Evolutionary conservation across 1,140 invertebrate species (phyloP).

Genomic region (Piezodorus guildinii): DNA sequence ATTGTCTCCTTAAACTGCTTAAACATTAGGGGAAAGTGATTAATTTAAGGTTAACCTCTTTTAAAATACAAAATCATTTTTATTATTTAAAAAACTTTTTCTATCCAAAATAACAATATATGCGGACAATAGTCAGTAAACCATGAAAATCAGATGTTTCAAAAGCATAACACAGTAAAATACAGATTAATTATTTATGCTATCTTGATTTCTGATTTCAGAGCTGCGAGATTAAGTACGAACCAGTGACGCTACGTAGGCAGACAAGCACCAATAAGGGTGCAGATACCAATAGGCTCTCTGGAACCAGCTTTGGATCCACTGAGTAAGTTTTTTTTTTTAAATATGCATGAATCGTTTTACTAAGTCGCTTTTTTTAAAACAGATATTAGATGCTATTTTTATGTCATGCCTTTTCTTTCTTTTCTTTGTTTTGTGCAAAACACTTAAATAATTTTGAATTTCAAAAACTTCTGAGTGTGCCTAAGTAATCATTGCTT

Average conservation of each 20-base stretch:
- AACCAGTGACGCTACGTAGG: slow-evolving; percentile 42
- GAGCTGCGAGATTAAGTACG: slow-evolving; percentile 47
- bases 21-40: no score
- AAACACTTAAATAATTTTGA: not conserved
- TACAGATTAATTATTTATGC: no score
- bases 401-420: not conserved
- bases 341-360: not conserved
- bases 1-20: no score
- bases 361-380: not conserved
- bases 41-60: no score
- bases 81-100: no score
- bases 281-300: slow-evolving; percentile 34
- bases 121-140: no score
- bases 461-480: not conserved
- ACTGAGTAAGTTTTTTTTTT: slow-evolving; percentile 31
- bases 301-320: slow-evolving; percentile 34
- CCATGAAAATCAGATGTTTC: no score
- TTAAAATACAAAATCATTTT: no score
- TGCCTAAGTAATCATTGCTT: no score
- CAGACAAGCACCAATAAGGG: slow-evolving; percentile 30
- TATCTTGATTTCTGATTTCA: slow-evolving; percentile 29
- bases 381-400: not conserved
- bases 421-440: not conserved
- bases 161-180: no score
- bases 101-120: no score